A percentile compares a stretch with the other conserved stretches of the same genome.
phyloP scores from a whole-genome alignment of 2,113 vertebrate species.

The Syngnathus scovelli region DNA sequence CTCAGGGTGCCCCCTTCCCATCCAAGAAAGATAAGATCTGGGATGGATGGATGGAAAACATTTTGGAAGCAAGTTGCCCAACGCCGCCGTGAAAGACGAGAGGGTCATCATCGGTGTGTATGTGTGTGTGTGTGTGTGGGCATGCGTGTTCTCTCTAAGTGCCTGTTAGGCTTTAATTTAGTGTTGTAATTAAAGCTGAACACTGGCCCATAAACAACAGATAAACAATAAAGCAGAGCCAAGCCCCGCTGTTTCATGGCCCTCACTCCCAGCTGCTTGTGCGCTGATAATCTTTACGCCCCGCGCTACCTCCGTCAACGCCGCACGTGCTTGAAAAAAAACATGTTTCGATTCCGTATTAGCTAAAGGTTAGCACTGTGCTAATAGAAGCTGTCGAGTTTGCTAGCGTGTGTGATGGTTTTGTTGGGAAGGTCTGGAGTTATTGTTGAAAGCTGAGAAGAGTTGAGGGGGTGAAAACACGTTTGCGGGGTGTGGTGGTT shows the following conservation, averaged over 20 bases:
- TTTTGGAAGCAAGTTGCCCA: neutral
- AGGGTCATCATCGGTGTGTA: conserved; percentile 9
- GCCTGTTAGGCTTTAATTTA: conserved; percentile 99
- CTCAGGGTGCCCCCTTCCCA: conserved; percentile 16
- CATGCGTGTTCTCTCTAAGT: conserved; percentile 80
- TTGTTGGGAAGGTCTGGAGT: conserved; percentile 83
- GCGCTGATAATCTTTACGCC: conserved; percentile 88
- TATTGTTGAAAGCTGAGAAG: conserved; percentile 95
- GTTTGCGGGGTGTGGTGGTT: neutral
- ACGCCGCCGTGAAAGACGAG: neutral
- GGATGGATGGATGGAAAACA: no score
- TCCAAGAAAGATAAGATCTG: neutral
- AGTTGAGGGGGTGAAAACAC: conserved; percentile 58
- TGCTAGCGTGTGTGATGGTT: conserved; percentile 68
- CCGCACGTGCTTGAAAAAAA: conserved; percentile 67
- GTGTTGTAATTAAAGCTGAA: conserved; percentile 99
- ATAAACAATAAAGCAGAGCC: conserved; percentile 96
- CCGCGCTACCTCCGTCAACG: conserved; percentile 67
- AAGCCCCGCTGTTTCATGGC: conserved; percentile 96
- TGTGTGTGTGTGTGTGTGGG: conserved; percentile 45
- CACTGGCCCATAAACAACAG: conserved; percentile 99
- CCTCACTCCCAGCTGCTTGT: conserved; percentile 94
- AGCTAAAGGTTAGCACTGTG: conserved; percentile 27
- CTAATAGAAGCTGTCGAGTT: conserved; percentile 50
- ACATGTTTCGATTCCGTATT: conserved; percentile 17